Conservation (phyloP, 1,140 invertebrate genomes). For the Vanessa atalanta region DNA sequence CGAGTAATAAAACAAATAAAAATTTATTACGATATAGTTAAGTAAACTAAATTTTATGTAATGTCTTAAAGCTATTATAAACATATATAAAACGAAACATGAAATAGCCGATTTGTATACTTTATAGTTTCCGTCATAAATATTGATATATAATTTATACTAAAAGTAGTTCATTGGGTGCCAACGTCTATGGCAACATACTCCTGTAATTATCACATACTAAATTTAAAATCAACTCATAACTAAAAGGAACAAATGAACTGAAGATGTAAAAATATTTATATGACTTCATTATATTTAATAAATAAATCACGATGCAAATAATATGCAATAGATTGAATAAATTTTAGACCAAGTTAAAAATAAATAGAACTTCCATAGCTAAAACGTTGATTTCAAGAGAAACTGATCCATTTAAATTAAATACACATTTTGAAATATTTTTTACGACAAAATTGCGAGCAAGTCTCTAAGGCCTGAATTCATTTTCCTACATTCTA, state of each 20-base stretch:
- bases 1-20: background rate
- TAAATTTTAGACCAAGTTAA: too few species aligned
- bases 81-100: background rate
- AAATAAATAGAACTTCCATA: too few species aligned
- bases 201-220: background rate
- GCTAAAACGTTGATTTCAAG: background rate
- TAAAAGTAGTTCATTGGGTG: background rate
- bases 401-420: background rate
- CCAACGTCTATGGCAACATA: background rate
- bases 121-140: slow-evolving; percentile 6
- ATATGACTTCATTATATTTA: too few species aligned
- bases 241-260: background rate
- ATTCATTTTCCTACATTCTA: slow-evolving; percentile 16
- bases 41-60: too few species aligned
- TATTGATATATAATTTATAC: slow-evolving; percentile 4
- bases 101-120: background rate
- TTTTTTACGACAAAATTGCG: background rate
- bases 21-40: background rate
- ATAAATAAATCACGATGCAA: too few species aligned
- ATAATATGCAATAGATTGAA: too few species aligned
- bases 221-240: background rate
- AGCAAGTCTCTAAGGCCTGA: background rate
- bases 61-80: background rate
- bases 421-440: background rate
- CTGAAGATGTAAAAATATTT: too few species aligned